Evolutionary conservation across 2,113 vertebrate genomes (phyloP), one percentile per base, ranked within the genome.

Genomic region (Otus sunia): DNA sequence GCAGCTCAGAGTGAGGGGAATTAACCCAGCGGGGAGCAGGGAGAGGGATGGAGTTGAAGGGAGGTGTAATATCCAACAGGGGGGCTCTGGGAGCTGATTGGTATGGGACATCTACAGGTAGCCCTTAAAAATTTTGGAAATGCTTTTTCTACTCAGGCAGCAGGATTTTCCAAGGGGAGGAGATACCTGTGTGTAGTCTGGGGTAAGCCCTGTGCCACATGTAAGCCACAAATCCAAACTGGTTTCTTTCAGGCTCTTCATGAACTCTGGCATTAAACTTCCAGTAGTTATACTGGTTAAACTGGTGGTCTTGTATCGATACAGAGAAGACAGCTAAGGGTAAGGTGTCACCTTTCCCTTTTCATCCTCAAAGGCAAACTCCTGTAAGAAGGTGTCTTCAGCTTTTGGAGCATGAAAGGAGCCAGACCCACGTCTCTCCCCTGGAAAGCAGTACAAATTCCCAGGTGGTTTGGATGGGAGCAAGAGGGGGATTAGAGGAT

Each of bases 1-100:
- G 69, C 69, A 79, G 88, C 90, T 88, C 52, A 2, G 64, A 90
- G 39, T 0, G 32, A 71, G 34, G 66, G 69, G 69, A 82, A 86
- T 88, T 78, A 90, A 90, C 90, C 62, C 92, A 79, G 66, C 74
- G 39, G 81, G 94, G 77, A 93, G 43, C 74, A 50, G 75, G 68
- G 50, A 1, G 15, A 60, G 50, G 68, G 64, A 29, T 23, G 23
- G 55, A 69, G 68, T 56, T 64, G 80, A 15, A 87, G 80, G 10
- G 47, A 39, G 43, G 13, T 50, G 52, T 14, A n/a, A 80, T 29
- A 79, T 8, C 45, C 67, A 56, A 21, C 14, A 3, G 0, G 5
- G 32, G 39, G 49, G 52, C 58, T 92, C 66, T 14, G 7, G 66
- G 62, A 63, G 27, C 7, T 26, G 47, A 2, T 2, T 5, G 32